phyloP scores from a whole-genome alignment of 1,140 invertebrate genomes.

The Coptotermes formosanus region DNA sequence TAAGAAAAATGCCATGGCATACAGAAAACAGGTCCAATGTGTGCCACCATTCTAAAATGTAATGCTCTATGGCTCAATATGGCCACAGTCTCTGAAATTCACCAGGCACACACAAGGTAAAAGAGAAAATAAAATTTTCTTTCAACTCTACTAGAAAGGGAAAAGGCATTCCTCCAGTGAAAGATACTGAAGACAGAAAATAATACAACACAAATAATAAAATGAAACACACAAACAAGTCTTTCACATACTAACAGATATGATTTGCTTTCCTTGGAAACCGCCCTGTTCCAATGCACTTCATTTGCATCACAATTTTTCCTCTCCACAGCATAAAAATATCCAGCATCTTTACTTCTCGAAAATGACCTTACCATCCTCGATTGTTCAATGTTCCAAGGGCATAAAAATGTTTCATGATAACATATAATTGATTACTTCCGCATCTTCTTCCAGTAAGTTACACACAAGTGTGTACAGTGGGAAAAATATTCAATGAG shows the following conservation, averaged over 20 bases:
- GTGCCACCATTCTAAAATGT: constrained; percentile 7
- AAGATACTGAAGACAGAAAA: background rate
- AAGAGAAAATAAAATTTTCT: background rate
- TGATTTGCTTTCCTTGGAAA: constrained; percentile 4
- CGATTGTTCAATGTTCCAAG: background rate
- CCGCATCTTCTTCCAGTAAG: no score
- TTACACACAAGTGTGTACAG: background rate
- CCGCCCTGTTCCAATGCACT: background rate
- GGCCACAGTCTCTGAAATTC: background rate
- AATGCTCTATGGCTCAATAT: background rate
- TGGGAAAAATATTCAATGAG: background rate
- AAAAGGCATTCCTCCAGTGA: background rate
- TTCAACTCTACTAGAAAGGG: background rate
- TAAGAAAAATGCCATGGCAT: constrained; percentile 1
- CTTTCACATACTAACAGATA: background rate
- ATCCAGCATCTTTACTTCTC: background rate
- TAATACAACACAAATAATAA: background rate
- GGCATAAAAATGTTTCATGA: background rate
- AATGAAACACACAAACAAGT: background rate
- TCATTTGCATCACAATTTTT: background rate
- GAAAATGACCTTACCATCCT: no score
- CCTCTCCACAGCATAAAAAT: background rate
- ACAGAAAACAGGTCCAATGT: background rate
- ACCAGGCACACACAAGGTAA: background rate
- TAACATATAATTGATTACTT: background rate